Conservation (phyloP, 2,888 invertebrate species). For the Cerceris ruficornis region DNA sequence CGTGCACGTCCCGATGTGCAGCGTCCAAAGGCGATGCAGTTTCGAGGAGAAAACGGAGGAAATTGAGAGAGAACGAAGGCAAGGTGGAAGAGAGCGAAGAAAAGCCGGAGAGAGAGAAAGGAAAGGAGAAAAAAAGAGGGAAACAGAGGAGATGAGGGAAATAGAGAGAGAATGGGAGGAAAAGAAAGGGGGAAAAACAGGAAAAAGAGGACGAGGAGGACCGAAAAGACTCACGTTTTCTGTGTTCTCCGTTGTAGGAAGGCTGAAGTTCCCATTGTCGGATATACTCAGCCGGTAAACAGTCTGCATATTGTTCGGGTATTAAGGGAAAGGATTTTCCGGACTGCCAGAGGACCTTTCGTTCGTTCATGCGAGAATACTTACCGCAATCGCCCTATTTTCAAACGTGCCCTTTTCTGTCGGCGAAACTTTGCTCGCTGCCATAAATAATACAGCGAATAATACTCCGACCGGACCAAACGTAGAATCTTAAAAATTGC, state of each 20-base stretch:
- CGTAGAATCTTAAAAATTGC: no score
- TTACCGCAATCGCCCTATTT: slow-evolving; percentile 4
- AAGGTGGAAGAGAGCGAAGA: slow-evolving; percentile 1
- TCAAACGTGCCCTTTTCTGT: no score
- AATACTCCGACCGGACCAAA: no score
- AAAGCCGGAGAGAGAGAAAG: not conserved
- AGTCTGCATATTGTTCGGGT: slow-evolving; percentile 62
- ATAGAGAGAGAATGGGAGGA: no score
- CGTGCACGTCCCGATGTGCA: slow-evolving; percentile 17
- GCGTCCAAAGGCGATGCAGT: slow-evolving; percentile 21
- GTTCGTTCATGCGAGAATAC: not conserved
- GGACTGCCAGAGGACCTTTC: slow-evolving; percentile 30
- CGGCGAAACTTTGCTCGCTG: no score
- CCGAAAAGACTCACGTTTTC: slow-evolving; percentile 20
- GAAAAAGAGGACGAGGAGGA: not conserved
- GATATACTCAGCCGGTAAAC: slow-evolving; percentile 62
- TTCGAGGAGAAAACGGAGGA: slow-evolving; percentile 1
- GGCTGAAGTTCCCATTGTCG: slow-evolving; percentile 50
- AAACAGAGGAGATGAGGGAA: no score
- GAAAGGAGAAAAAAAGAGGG: no score
- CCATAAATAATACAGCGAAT: no score
- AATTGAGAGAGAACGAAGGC: not conserved
- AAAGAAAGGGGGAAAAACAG: not conserved
- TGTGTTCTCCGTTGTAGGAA: slow-evolving; percentile 2
- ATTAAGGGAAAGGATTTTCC: slow-evolving; percentile 56